These are phyloP conservation scores for Heliangelus exortis DNA, from an alignment of 2,797 vertebrate genomes.

Conservation along the genomic window DNA sequence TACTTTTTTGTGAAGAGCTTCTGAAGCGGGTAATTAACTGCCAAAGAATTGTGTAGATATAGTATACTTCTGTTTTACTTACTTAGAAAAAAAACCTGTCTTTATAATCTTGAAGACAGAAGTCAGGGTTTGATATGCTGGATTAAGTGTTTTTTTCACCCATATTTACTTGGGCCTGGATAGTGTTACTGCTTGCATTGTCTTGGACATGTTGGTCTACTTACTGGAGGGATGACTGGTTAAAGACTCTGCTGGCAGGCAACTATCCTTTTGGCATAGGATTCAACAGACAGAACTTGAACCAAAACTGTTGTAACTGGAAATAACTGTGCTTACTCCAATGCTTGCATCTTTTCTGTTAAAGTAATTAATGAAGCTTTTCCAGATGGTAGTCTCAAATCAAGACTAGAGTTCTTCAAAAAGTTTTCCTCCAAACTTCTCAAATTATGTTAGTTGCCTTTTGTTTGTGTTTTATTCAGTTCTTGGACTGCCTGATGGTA, in stretches of 20 bases:
- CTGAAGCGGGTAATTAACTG: background rate
- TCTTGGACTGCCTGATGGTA: background rate
- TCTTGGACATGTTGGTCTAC: background rate
- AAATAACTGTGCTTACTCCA: background rate
- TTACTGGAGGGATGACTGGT: background rate
- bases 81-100: background rate
- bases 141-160: background rate
- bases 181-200: background rate
- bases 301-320: background rate
- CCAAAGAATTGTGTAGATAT: background rate
- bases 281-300: background rate
- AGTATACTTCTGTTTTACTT: background rate
- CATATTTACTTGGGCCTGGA: background rate
- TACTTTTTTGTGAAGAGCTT: background rate
- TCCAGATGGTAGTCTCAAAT: background rate
- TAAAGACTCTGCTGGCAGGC: background rate
- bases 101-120: background rate
- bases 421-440: background rate
- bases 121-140: background rate
- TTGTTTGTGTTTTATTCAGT: background rate
- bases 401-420: background rate
- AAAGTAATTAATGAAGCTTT: background rate
- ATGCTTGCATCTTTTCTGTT: background rate
- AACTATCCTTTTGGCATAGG: rapidly evolving
- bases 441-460: background rate